Conservation (phyloP, 2,797 vertebrate species). For the Malurus leucopterus region DNA sequence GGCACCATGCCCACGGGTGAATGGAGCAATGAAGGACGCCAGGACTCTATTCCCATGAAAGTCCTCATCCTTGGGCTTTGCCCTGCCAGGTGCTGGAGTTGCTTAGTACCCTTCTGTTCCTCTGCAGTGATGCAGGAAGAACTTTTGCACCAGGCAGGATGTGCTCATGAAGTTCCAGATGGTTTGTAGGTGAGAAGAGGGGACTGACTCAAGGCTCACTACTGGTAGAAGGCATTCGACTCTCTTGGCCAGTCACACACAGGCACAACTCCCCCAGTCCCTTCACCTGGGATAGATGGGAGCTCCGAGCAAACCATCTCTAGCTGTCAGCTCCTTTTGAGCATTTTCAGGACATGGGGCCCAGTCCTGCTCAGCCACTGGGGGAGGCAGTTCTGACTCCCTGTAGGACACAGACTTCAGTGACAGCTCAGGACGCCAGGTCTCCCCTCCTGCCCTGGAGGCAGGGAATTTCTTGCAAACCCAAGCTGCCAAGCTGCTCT, state of each 20-base stretch:
- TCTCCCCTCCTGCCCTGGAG: background rate
- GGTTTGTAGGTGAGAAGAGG: background rate
- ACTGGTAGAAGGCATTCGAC: background rate
- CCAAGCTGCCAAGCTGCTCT: background rate
- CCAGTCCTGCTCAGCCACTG: background rate
- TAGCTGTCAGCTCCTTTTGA: background rate
- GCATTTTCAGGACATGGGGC: background rate
- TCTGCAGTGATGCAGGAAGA: background rate
- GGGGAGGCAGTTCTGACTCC: background rate
- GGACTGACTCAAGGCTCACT: background rate
- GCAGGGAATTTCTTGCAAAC: background rate
- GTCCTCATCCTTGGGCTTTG: background rate
- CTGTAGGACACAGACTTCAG: background rate
- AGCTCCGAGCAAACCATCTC: fast-evolving
- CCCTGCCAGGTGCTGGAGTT: background rate
- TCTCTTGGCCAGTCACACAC: background rate
- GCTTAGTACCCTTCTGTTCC: background rate
- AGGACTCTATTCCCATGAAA: background rate
- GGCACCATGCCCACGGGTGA: background rate
- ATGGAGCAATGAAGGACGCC: background rate
- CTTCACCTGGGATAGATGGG: background rate
- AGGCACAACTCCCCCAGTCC: background rate
- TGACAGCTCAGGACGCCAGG: background rate
- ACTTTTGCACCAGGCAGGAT: background rate
- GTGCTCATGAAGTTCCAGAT: background rate